Percentiles rank a stretch among this genome's conserved stretches.
Conservation (phyloP, 2,888 invertebrate genomes). For the Alentia gelatinosa region DNA sequence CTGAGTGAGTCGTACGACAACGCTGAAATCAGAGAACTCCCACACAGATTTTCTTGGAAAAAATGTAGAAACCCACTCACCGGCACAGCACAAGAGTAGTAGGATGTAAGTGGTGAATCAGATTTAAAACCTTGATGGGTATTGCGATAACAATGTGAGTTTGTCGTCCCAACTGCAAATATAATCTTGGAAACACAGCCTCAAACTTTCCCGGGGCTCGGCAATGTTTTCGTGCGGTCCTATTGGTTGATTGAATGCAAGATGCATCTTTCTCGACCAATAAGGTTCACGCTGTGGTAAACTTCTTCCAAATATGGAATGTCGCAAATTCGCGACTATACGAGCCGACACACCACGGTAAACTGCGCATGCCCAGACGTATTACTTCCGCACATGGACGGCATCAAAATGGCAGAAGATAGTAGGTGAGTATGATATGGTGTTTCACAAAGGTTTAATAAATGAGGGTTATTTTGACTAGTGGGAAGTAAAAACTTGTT, state of each 20-base stretch:
- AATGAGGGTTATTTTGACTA: no score
- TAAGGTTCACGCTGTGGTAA: background rate
- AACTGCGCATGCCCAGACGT: background rate
- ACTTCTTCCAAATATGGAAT: constrained; percentile 19
- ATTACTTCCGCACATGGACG: constrained; percentile 29
- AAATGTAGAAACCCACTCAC: no score
- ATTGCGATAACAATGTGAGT: no score
- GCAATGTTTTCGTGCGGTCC: constrained; percentile 2
- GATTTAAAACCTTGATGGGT: no score
- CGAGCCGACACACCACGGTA: background rate
- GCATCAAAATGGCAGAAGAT: constrained; percentile 49
- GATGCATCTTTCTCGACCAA: background rate
- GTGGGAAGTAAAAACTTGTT: no score
- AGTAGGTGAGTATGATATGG: background rate
- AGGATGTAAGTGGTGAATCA: no score
- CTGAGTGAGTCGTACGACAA: no score
- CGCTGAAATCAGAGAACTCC: no score
- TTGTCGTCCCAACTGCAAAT: no score
- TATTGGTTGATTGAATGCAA: background rate
- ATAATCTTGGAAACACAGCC: no score
- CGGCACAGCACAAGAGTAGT: no score
- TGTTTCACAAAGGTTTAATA: background rate
- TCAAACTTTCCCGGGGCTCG: constrained; percentile 41
- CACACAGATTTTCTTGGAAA: no score
- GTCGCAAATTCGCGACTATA: background rate